Percentiles rank a stretch among this genome's conserved stretches.
Evolutionary conservation across 2,888 invertebrate genomes (phyloP).

Genomic region (Oegoconia quadripuncta): DNA sequence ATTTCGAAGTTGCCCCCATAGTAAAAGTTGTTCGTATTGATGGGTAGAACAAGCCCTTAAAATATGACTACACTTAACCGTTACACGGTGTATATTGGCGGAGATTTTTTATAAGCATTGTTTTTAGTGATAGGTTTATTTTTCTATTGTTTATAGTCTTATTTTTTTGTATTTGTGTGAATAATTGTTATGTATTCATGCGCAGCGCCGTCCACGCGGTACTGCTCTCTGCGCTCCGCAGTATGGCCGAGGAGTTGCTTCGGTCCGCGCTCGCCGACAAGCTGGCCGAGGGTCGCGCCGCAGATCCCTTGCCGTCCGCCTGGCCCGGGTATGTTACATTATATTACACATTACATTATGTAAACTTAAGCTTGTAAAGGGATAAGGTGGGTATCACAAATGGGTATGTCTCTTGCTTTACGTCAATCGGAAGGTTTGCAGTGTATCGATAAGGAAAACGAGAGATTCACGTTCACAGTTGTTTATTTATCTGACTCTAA

Average conservation of each 20-base stretch:
- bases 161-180: not conserved
- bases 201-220: constrained; percentile 68
- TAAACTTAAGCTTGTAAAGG: too few relatives aligned
- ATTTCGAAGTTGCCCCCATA: too few relatives aligned
- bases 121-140: not conserved
- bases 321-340: constrained; percentile 60
- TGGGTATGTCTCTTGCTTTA: not conserved
- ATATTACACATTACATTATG: too few relatives aligned
- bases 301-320: constrained; percentile 25
- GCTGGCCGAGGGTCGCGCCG: constrained; percentile 63
- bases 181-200: not conserved
- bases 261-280: constrained; percentile 49
- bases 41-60: too few relatives aligned
- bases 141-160: not conserved
- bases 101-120: not conserved
- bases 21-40: too few relatives aligned
- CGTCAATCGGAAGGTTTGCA: too few relatives aligned
- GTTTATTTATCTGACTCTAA: too few relatives aligned
- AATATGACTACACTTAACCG: not conserved
- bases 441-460: too few relatives aligned
- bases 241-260: constrained; percentile 72
- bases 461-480: too few relatives aligned
- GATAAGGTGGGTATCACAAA: too few relatives aligned
- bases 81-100: not conserved
- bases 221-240: constrained; percentile 67